A percentile compares a stretch with the other conserved stretches of the same genome.
These are phyloP conservation scores for Nipponacmea schrenckii DNA, from an alignment of 2,888 invertebrate species.

Conservation along the genomic window DNA sequence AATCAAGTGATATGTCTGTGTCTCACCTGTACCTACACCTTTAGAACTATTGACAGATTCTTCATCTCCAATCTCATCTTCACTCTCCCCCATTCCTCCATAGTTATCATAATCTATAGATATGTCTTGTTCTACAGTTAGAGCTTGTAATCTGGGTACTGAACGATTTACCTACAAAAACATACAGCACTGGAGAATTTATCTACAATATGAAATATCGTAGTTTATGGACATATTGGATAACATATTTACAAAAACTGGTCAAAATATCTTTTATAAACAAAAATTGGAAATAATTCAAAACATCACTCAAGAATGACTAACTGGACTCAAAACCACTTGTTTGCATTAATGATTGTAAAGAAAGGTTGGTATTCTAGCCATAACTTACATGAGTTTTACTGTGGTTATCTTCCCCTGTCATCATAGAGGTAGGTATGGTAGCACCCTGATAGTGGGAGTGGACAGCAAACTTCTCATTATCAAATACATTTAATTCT, in stretches of 20 bases:
- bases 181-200: not conserved
- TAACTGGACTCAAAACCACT: no score
- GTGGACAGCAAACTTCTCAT: slow-evolving; percentile 56
- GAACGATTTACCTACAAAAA: slow-evolving; percentile 35
- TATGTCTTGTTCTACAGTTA: slow-evolving; percentile 60
- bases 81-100: slow-evolving; percentile 55
- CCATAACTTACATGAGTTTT: slow-evolving; percentile 30
- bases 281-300: no score
- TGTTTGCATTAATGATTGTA: no score
- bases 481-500: slow-evolving; percentile 57
- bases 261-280: no score
- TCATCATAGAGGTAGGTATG: slow-evolving; percentile 45
- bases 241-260: slow-evolving; percentile 1
- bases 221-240: no score
- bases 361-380: no score
- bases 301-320: no score
- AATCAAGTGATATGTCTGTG: no score
- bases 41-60: slow-evolving; percentile 42
- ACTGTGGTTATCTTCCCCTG: slow-evolving; percentile 44
- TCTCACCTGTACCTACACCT: slow-evolving; percentile 26
- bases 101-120: slow-evolving; percentile 57
- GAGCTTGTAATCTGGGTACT: slow-evolving; percentile 57
- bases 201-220: not conserved
- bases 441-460: slow-evolving; percentile 44
- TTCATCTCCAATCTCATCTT: slow-evolving; percentile 66